These are phyloP conservation scores for Marasmarcha lunaedactyla DNA, from an alignment of 2,888 invertebrate genomes.

Conservation along the genomic window DNA sequence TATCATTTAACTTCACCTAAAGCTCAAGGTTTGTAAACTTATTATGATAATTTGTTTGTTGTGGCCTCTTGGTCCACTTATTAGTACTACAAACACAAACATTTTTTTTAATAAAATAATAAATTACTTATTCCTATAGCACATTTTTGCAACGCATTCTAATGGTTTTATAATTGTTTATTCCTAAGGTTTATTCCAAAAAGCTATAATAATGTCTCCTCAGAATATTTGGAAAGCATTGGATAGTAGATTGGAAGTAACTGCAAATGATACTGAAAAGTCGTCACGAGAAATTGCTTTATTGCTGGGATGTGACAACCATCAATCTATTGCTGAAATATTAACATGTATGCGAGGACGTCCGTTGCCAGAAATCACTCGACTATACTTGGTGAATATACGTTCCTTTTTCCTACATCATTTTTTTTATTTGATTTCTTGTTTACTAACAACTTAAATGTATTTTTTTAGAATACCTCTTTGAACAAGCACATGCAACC, in stretches of 20 bases:
- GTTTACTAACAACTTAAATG: too few relatives aligned
- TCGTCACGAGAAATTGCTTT: slow-evolving; percentile 70
- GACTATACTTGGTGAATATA: slow-evolving; percentile 44
- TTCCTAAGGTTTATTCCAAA: slow-evolving; percentile 70
- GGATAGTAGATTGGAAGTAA: slow-evolving; percentile 25
- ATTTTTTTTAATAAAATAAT: background rate
- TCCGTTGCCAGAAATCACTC: slow-evolving; percentile 70
- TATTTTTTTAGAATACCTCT: background rate
- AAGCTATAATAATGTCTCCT: slow-evolving; percentile 77
- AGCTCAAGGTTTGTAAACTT: slow-evolving; percentile 62
- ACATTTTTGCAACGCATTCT: background rate
- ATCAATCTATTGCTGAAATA: slow-evolving; percentile 59
- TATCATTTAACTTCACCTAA: slow-evolving; percentile 76
- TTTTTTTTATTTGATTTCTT: too few relatives aligned
- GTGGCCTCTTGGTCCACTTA: too few relatives aligned
- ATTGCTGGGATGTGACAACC: slow-evolving; percentile 55
- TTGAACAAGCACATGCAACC: slow-evolving; percentile 63
- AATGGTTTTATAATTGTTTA: too few relatives aligned
- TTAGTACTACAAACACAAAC: too few relatives aligned
- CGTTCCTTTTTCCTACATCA: too few relatives aligned
- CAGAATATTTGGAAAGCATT: slow-evolving; percentile 49
- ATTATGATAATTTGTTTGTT: background rate
- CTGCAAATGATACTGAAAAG: slow-evolving; percentile 39
- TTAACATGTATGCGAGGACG: slow-evolving; percentile 74
- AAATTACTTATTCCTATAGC: background rate